Conservation (phyloP, 2,113 vertebrate species). For the Chloebia gouldiae region DNA sequence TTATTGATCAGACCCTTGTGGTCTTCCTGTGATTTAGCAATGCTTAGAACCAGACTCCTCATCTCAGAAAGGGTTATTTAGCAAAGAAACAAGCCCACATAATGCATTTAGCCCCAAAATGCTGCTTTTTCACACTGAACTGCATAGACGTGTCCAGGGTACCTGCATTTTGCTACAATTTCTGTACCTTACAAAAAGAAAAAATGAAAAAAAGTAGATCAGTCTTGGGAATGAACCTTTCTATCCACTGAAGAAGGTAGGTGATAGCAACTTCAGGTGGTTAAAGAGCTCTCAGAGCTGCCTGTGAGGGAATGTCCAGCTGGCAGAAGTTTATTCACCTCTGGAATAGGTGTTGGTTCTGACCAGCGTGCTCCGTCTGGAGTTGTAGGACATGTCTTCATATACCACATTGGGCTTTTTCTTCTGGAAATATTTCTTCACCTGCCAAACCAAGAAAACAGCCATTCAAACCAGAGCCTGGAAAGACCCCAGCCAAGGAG, state of each 20-base stretch:
- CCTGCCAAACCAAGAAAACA: not conserved
- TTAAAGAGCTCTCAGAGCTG: not conserved
- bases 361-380: not conserved
- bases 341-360: accelerated
- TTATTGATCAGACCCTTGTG: not conserved
- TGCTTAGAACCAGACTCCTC: not conserved
- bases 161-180: not conserved
- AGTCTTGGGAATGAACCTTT: not conserved
- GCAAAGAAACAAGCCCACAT: not conserved
- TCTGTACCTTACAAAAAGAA: not conserved
- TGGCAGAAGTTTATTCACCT: not conserved
- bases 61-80: not conserved
- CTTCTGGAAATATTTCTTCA: conserved; percentile 25
- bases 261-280: not conserved
- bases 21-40: not conserved
- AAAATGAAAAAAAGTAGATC: not conserved
- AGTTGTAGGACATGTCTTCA: conserved; percentile 60
- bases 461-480: not conserved
- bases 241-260: not conserved
- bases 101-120: not conserved
- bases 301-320: not conserved
- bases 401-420: not conserved
- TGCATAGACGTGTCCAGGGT: not conserved
- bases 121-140: not conserved
- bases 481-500: not conserved